Base-by-base conservation (phyloP, 2,888 invertebrate species). In the Coleophora flavipennella region DNA sequence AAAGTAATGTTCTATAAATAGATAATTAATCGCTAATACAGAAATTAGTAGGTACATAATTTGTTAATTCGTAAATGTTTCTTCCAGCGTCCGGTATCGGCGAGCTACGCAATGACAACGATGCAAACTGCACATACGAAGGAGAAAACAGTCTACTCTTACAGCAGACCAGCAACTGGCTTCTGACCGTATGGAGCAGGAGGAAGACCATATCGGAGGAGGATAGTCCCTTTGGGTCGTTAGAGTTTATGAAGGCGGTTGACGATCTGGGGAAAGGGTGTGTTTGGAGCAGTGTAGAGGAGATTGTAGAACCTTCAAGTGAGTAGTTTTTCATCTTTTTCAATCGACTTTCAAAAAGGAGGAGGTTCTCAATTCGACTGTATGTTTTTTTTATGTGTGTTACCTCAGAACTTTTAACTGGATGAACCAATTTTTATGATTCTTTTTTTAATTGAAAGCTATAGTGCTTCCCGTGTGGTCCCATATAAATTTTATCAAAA, bases 81-180 rank as follows among this genome's bases (percentile, higher is more conserved):
- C 20, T 35, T 35, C 3, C 59, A 93, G 93, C 90, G 29, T 77
- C 93, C 25, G 89, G 91, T 11, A 76, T 96, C 38, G 92, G 93
- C 34, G 89, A 90, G 8, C 67, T 95, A 0, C 87, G 94, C 33
- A 89, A 92, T 65, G 91, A 93, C 61, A 91, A 94, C 67, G 96
- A 96, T 67, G 94, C 94, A 0, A 94, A 93, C 74, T 92, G 92
- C 61, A 96, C 92, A 0, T 96, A 95, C 63, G 96, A 96, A 73
- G 96, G 96, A 0, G 96, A 96, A 80, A 95, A 95, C 80, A 94
- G 94, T 60, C 91, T 96, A 1, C 78, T 96, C 10, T 87, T 95
- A 39, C 95, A 96, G 71, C 95, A 95, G 84, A 89, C 93, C 35
- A 92, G 92, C 72, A 96, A 96, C 77, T 96, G 94, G 91, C 80